Evolutionary conservation across 2,113 vertebrate genomes (phyloP), one percentile per base, ranked within the genome.

Genomic region (Poeciliopsis occidentalis): DNA sequence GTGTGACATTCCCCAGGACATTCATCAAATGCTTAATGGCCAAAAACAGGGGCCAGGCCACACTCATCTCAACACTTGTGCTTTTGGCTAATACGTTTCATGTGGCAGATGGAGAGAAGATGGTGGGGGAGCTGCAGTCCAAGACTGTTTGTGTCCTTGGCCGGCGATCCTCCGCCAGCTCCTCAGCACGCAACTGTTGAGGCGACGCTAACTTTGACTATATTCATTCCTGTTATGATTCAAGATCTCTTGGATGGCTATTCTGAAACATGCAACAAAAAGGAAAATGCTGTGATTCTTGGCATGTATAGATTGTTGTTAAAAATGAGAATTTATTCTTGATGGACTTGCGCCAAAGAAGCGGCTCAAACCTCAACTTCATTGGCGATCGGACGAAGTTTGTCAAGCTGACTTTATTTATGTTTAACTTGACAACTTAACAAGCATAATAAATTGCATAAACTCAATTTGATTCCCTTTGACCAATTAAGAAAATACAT

Each of bases 21-120:
- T 88, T 85, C 74, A 90, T 91, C 85, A 88, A 81, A 66, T 62
- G 78, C 76, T 67, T 90, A 91, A 92, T 88, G 79, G 85, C 84
- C 82, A 85, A 87, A 89, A 89, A 79, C 76, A 66, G 71, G 54
- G 71, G 62, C 79, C 76, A 78, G 78, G 79, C 73, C 72, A 67
- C 67, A 60, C 63, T 84, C 26, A 71, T 68, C 73, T 82, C 11
- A 12, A 86, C 76, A n/a, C n/a, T n/a, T n/a, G n/a, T n/a, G n/a
- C n/a, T n/a, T n/a, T n/a, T n/a, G n/a, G n/a, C n/a, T n/a, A 87
- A 79, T 61, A 27, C 41, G 64, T 61, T 75, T 39, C 24, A 22
- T 26, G 44, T 44, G 83, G 60, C 84, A 89, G 83, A 92, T 88
- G 80, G 88, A 76, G 75, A 69, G 44, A 79, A 77, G 75, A 78